phyloP scores from a whole-genome alignment of 2,888 invertebrate species.

The Tachina fera region DNA sequence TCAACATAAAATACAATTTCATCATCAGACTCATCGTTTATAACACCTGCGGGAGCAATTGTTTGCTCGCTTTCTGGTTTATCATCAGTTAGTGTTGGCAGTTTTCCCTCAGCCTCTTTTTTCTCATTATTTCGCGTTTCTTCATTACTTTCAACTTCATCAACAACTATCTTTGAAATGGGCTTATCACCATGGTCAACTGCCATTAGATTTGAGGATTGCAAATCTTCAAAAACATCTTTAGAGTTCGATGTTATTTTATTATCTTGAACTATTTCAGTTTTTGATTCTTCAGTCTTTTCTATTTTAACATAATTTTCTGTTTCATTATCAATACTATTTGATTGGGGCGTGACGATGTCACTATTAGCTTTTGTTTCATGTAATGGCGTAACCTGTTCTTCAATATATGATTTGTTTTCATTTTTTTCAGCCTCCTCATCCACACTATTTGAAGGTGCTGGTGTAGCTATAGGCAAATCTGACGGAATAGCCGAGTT shows the following conservation, averaged over 20 bases:
- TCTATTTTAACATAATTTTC: constrained; percentile 24
- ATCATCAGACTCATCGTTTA: constrained; percentile 74
- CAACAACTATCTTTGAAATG: not conserved
- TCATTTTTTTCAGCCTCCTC: not conserved
- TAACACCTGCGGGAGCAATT: constrained; percentile 10
- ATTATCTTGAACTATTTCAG: constrained; percentile 43
- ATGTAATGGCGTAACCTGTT: not conserved
- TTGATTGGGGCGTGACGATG: not conserved
- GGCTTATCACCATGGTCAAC: not conserved
- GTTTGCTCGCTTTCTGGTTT: not conserved
- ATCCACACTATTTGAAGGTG: not conserved
- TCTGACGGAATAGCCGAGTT: not conserved
- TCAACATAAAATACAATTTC: constrained; percentile 78
- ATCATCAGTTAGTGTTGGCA: not conserved
- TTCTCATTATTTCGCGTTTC: not conserved
- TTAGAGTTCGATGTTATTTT: constrained; percentile 38
- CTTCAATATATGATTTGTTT: not conserved
- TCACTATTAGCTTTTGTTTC: constrained; percentile 12
- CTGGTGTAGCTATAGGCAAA: not conserved
- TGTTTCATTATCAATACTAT: constrained; percentile 8
- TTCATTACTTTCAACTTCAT: not conserved
- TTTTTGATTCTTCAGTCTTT: constrained; percentile 36
- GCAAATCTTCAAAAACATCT: not conserved
- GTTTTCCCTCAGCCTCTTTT: not conserved
- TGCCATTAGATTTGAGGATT: not conserved